A percentile compares a stretch with the other conserved stretches of the same genome.
Evolutionary conservation across 1,140 invertebrate genomes (phyloP).

Genomic region (Homalodisca vitripennis): DNA sequence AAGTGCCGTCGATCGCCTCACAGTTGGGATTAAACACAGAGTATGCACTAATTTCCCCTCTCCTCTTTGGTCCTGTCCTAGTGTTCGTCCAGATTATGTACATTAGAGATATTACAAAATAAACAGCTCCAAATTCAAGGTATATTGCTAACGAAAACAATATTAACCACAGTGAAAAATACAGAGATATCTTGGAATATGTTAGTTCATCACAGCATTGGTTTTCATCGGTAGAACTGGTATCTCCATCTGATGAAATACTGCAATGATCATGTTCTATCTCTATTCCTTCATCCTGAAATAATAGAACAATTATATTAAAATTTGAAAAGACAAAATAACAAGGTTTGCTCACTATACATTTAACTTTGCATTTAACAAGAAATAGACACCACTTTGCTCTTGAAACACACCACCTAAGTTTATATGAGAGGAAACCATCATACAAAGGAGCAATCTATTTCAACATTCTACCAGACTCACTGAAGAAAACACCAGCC

Average conservation of each 20-base stretch:
- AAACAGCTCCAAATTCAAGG: constrained; percentile 88
- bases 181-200: constrained; percentile 45
- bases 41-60: constrained; percentile 88
- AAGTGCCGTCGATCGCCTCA: constrained; percentile 86
- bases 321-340: no score
- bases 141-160: constrained; percentile 69
- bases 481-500: no score
- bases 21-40: constrained; percentile 97
- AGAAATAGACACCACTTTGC: no score
- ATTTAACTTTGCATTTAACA: no score
- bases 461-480: no score
- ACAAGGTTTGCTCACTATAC: no score
- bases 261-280: no score
- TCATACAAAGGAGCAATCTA: no score
- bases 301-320: no score
- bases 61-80: constrained; percentile 64
- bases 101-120: constrained; percentile 76
- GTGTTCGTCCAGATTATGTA: constrained; percentile 84
- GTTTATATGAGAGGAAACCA: no score
- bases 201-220: constrained; percentile 35
- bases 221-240: constrained; percentile 19
- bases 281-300: no score
- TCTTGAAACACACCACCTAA: no score
- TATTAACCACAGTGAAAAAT: constrained; percentile 60
- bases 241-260: neutral